Percentiles rank a stretch among this genome's conserved stretches.
phyloP scores from a whole-genome alignment of 2,888 invertebrate genomes.

The Chouioia cunea region DNA sequence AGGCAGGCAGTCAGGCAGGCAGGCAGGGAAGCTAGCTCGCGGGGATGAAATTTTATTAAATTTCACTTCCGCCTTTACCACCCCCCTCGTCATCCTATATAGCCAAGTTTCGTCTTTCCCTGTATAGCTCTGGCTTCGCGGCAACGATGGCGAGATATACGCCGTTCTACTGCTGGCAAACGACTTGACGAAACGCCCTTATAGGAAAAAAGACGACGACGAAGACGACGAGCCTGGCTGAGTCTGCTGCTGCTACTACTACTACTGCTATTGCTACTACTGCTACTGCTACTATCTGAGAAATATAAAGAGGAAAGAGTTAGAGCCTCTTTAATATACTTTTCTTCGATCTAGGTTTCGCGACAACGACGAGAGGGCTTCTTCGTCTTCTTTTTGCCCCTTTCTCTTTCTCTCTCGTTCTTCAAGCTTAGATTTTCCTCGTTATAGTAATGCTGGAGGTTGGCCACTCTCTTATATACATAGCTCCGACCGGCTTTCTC shows the following conservation, averaged over 20 bases:
- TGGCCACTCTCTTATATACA: too few species aligned
- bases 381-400: constrained; percentile 40
- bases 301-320: too few species aligned
- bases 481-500: too few species aligned
- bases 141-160: too few species aligned
- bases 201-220: constrained; percentile 29
- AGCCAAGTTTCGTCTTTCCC: background rate
- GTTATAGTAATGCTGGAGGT: constrained; percentile 16
- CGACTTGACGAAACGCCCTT: constrained; percentile 41
- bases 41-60: constrained; percentile 66
- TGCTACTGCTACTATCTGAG: too few species aligned
- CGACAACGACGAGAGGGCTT: too few species aligned
- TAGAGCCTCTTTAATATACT: too few species aligned
- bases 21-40: constrained; percentile 31
- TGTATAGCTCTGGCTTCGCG: background rate
- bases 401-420: constrained; percentile 26
- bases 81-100: constrained; percentile 5
- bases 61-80: constrained; percentile 57
- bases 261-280: too few species aligned
- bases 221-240: too few species aligned
- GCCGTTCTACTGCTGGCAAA: constrained; percentile 24
- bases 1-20: constrained; percentile 1
- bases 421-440: constrained; percentile 32
- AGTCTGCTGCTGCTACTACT: too few species aligned
- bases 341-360: constrained; percentile 34